phyloP scores from a whole-genome alignment of 30 jellyfish, hydroid and myxozoan genomes.

The Turritopsis dohrnii region DNA sequence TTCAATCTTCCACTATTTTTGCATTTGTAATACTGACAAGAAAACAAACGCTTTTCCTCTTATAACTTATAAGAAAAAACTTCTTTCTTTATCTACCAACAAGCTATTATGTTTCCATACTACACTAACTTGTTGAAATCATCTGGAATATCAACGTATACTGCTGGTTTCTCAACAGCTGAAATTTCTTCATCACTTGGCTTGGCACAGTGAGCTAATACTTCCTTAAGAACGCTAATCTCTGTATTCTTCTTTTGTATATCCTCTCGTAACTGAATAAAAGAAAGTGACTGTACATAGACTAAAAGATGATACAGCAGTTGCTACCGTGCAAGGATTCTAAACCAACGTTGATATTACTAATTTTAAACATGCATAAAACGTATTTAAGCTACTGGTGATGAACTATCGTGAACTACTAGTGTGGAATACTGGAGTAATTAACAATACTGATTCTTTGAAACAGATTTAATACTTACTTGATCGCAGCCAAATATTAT shows the following conservation, averaged over 20 bases:
- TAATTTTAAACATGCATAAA: too few species aligned
- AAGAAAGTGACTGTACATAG: background rate
- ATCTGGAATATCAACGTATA: slow-evolving; percentile 7
- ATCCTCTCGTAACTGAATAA: background rate
- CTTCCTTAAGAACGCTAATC: background rate
- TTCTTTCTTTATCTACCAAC: background rate
- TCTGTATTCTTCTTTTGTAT: background rate
- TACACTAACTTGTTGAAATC: slow-evolving; percentile 20
- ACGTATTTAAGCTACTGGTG: too few species aligned
- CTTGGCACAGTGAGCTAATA: slow-evolving; percentile 2
- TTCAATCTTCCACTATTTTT: too few species aligned
- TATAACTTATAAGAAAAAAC: too few species aligned
- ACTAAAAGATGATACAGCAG: background rate
- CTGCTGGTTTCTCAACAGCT: background rate
- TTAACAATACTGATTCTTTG: too few species aligned
- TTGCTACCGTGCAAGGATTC: too few species aligned
- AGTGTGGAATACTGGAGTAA: too few species aligned
- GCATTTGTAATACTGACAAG: too few species aligned
- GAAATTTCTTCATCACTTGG: slow-evolving; percentile 9
- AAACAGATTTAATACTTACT: background rate
- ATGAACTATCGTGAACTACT: too few species aligned
- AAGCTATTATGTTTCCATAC: background rate
- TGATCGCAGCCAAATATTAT: background rate
- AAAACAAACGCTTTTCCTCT: too few species aligned
- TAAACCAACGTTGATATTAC: too few species aligned